Percentiles rank a stretch among this genome's conserved stretches.
Evolutionary conservation across 1,140 invertebrate genomes (phyloP).

Genomic region (Drosophila melanica): DNA sequence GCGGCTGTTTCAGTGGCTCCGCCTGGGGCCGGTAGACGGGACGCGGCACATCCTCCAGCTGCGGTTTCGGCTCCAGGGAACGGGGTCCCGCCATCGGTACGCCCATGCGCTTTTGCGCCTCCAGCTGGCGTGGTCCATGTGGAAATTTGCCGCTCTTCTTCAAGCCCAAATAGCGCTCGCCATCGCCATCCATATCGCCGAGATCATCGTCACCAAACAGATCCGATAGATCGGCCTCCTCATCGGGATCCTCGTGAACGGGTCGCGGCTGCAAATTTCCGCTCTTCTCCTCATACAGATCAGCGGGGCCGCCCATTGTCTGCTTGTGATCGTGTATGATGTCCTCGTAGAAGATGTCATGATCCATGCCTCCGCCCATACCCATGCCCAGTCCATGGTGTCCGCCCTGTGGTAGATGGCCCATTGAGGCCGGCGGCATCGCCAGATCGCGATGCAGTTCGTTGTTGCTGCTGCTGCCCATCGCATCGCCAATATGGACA

Average conservation of each 20-base stretch:
- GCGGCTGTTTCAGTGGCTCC: slow-evolving; percentile 60
- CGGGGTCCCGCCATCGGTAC: slow-evolving; percentile 86
- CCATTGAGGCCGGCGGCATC: slow-evolving; percentile 38
- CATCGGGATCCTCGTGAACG: slow-evolving; percentile 76
- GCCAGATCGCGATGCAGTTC: slow-evolving; percentile 64
- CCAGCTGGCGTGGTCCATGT: slow-evolving; percentile 90
- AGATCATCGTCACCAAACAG: slow-evolving; percentile 78
- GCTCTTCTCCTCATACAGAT: slow-evolving; percentile 73
- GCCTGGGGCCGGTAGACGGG: slow-evolving; percentile 77
- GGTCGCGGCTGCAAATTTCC: slow-evolving; percentile 70
- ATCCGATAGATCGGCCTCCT: slow-evolving; percentile 76
- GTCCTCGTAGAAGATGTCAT: slow-evolving; percentile 87
- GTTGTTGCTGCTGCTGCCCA: slow-evolving; percentile 70
- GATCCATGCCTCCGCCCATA: slow-evolving; percentile 56
- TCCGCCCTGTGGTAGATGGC: slow-evolving; percentile 27
- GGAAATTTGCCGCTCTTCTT: slow-evolving; percentile 89
- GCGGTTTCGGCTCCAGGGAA: slow-evolving; percentile 81
- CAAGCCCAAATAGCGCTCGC: slow-evolving; percentile 75
- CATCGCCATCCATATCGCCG: slow-evolving; percentile 69
- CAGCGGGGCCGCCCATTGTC: slow-evolving; percentile 50
- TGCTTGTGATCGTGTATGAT: slow-evolving; percentile 85
- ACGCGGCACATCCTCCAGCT: slow-evolving; percentile 49
- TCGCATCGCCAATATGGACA: slow-evolving; percentile 65
- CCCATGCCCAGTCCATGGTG: slow-evolving; percentile 31
- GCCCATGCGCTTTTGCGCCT: slow-evolving; percentile 84